Evolutionary conservation across 2,888 invertebrate species (phyloP).

Genomic region (Orthonychiurus folsomi): DNA sequence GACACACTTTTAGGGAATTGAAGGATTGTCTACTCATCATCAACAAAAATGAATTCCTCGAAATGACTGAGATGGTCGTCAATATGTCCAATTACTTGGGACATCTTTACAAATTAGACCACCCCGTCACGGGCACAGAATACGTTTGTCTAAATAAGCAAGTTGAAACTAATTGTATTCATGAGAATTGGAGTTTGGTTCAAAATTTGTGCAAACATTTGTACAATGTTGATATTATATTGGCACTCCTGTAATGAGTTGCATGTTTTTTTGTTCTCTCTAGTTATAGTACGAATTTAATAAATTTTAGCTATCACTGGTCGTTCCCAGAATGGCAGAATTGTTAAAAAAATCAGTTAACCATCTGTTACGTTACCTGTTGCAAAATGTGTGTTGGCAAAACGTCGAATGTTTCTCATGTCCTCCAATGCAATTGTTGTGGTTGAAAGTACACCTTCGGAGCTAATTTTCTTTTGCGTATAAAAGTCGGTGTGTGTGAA

Average conservation of each 20-base stretch:
- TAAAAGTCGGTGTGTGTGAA: constrained; percentile 29
- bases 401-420: constrained; percentile 27
- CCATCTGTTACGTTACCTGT: too few relatives aligned
- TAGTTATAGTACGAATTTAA: too few relatives aligned
- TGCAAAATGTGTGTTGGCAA: constrained; percentile 33
- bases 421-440: constrained; percentile 26
- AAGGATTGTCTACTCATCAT: neutral
- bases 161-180: neutral
- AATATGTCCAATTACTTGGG: neutral
- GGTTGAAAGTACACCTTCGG: constrained; percentile 28
- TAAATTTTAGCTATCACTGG: too few relatives aligned
- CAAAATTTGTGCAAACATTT: neutral
- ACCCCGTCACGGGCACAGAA: neutral
- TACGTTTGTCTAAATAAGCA: neutral
- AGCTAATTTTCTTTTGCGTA: constrained; percentile 25
- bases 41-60: neutral
- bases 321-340: too few relatives aligned
- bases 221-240: neutral
- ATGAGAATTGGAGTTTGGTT: neutral
- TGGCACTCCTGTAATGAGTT: too few relatives aligned
- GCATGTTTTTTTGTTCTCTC: too few relatives aligned
- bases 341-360: too few relatives aligned
- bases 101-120: neutral
- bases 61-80: neutral
- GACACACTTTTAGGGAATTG: too few relatives aligned